phyloP scores from a whole-genome alignment of 1,140 invertebrate genomes.

The Oryctes rhinoceros region DNA sequence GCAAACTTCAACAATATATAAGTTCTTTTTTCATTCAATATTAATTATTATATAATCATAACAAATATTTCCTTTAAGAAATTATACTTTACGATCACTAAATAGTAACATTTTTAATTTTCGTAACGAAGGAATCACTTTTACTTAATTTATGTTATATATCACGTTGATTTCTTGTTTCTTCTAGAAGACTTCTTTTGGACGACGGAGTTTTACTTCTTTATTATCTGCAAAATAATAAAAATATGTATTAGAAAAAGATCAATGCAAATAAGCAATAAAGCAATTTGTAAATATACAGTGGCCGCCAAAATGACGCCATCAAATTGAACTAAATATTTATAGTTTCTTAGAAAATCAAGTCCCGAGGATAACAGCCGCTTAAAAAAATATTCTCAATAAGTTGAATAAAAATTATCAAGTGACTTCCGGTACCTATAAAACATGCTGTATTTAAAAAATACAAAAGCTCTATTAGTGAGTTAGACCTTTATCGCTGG shows the following conservation, averaged over 20 bases:
- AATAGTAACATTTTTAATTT: constrained; percentile 31
- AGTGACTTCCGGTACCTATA: too few relatives aligned
- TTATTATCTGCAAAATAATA: constrained; percentile 46
- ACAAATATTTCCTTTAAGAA: constrained; percentile 34
- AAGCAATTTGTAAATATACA: too few relatives aligned
- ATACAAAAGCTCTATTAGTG: too few relatives aligned
- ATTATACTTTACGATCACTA: background rate
- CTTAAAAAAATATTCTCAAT: too few relatives aligned
- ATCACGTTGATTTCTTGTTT: constrained; percentile 27
- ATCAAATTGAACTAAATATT: too few relatives aligned
- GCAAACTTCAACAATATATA: constrained; percentile 20
- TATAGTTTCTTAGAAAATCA: too few relatives aligned
- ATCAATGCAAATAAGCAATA: too few relatives aligned
- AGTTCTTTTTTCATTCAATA: constrained; percentile 2
- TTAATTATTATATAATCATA: constrained; percentile 23
- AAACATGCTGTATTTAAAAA: too few relatives aligned
- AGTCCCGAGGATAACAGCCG: too few relatives aligned
- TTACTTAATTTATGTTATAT: constrained; percentile 33
- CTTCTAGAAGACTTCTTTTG: constrained; percentile 45
- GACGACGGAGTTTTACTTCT: constrained; percentile 45
- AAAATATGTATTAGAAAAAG: constrained; percentile 24
- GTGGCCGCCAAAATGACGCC: too few relatives aligned
- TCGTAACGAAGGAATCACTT: constrained; percentile 24
- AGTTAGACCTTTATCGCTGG: too few relatives aligned
- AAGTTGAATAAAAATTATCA: too few relatives aligned